phyloP scores from a whole-genome alignment of 2,113 vertebrate species.

The Prunella himalayana region DNA sequence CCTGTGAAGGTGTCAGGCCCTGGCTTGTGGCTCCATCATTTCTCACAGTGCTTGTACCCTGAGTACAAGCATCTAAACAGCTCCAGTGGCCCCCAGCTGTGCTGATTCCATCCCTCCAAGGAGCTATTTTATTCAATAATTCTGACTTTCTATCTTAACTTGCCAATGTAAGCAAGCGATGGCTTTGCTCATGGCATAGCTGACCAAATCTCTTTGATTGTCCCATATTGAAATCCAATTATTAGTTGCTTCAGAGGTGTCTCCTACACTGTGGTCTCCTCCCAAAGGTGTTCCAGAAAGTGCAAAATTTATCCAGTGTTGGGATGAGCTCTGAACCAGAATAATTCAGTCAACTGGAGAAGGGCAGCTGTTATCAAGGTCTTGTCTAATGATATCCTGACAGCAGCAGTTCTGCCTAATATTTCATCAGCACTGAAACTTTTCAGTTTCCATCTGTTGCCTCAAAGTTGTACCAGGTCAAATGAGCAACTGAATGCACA shows the following conservation, averaged over 20 bases:
- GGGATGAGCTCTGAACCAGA: not conserved
- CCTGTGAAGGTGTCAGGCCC: not conserved
- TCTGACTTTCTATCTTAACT: not conserved
- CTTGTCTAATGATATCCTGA: not conserved
- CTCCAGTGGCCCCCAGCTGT: not conserved
- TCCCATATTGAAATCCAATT: not conserved
- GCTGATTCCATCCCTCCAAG: not conserved
- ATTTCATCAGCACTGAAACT: not conserved
- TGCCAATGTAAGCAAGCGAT: not conserved
- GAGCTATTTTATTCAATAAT: not conserved
- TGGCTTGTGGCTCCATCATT: not conserved
- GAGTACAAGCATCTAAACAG: not conserved
- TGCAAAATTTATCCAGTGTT: not conserved
- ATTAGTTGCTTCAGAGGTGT: not conserved
- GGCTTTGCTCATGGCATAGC: not conserved
- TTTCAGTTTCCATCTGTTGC: not conserved
- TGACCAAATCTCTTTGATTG: not conserved
- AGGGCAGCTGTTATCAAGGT: not conserved
- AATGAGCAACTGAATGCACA: not conserved
- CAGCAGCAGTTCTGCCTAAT: not conserved
- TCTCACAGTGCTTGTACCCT: rapidly evolving
- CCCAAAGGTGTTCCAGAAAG: not conserved
- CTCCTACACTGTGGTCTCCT: not conserved
- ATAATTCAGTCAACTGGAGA: not conserved
- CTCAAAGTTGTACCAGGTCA: not conserved